Evolutionary conservation across 92 coral and sea anemone species (phyloP).

Genomic region (Plumapathes pennacea): DNA sequence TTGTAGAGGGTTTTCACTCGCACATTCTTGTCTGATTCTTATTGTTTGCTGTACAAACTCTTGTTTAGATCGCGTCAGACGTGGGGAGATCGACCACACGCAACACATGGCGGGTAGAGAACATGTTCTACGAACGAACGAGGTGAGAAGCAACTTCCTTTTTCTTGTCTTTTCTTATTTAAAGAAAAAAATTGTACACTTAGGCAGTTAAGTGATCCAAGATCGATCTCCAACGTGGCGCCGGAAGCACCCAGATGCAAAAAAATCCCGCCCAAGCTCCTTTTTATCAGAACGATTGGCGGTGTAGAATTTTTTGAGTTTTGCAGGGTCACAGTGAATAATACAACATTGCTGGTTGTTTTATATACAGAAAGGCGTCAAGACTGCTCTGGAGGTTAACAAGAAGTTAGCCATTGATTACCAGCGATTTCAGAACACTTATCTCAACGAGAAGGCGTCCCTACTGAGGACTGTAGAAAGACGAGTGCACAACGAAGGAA

Average conservation of each 20-base stretch:
- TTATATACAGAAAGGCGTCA: slow-evolving; percentile 59
- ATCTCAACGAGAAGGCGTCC: slow-evolving; percentile 68
- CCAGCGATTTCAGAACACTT: slow-evolving; percentile 54
- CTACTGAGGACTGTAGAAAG: slow-evolving; percentile 72
- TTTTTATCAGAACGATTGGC: too few species aligned
- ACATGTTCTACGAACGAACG: slow-evolving; percentile 53
- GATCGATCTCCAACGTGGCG: too few species aligned
- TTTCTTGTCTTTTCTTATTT: too few species aligned
- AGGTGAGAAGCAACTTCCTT: slow-evolving; percentile 22
- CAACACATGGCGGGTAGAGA: slow-evolving; percentile 52
- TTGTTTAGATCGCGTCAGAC: slow-evolving; percentile 45
- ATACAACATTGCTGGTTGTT: not conserved
- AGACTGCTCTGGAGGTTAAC: slow-evolving; percentile 69
- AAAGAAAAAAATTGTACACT: too few species aligned
- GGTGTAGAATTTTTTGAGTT: too few species aligned
- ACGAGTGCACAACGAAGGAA: slow-evolving; percentile 77
- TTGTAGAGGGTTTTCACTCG: too few species aligned
- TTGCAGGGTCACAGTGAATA: too few species aligned
- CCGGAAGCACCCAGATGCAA: too few species aligned
- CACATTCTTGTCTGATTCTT: too few species aligned
- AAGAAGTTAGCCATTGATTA: slow-evolving; percentile 64
- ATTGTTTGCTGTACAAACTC: too few species aligned
- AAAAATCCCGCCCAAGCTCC: too few species aligned
- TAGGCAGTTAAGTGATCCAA: too few species aligned
- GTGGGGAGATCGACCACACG: slow-evolving; percentile 52